phyloP scores from a whole-genome alignment of 2,888 invertebrate genomes.

The Fragum fragum region DNA sequence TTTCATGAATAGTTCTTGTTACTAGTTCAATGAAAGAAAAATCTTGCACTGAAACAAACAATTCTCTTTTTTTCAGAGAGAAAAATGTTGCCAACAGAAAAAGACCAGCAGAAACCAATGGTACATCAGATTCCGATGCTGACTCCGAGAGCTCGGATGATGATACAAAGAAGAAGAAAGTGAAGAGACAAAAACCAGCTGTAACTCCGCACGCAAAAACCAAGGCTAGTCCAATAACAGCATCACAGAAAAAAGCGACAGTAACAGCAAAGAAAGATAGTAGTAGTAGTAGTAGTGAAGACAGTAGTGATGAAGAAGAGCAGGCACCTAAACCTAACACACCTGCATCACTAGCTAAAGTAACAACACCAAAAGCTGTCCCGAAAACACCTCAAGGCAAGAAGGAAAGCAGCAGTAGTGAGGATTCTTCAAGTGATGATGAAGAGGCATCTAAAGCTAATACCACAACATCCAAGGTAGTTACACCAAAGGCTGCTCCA shows the following conservation, averaged over 20 bases:
- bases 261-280: conserved; percentile 35
- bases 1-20: no score
- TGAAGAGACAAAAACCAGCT: conserved; percentile 35
- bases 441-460: conserved; percentile 15
- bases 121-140: conserved; percentile 72
- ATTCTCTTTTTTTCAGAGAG: not conserved
- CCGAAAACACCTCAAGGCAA: conserved; percentile 22
- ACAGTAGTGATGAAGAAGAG: conserved; percentile 52
- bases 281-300: conserved; percentile 37
- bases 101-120: conserved; percentile 45
- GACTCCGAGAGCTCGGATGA: conserved; percentile 72
- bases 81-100: conserved; percentile 26
- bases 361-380: conserved; percentile 30
- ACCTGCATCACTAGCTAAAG: not conserved
- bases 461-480: not conserved
- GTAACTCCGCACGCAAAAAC: conserved; percentile 18
- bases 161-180: conserved; percentile 60
- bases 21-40: no score
- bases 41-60: no score
- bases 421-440: conserved; percentile 56
- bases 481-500: conserved; percentile 15
- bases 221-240: not conserved
- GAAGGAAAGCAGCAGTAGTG: conserved; percentile 41
- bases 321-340: not conserved
- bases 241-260: conserved; percentile 23